Base-by-base conservation (phyloP, 2,797 vertebrate genomes). In the Sebastes kiyomatsui region DNA sequence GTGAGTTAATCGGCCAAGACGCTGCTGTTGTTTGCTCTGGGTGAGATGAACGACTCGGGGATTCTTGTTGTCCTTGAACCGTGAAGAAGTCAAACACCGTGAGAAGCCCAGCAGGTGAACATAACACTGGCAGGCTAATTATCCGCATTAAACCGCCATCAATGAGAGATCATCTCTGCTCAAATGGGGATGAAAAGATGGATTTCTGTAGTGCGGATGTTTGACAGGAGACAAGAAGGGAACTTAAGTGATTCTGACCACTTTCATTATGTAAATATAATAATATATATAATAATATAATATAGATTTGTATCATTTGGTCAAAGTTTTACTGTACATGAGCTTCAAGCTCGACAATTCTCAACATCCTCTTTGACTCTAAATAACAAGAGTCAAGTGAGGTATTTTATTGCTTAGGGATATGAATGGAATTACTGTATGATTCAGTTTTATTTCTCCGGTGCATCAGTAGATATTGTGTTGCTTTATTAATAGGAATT, bases 1-100 rank as follows among this genome's bases (percentile, higher is more conserved):
- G 98, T 99, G 92, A 98, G 97, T 92, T 77, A 13, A 77, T 79
- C 23, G 56, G 46, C 23, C 4, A 7, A 33, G 27, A 49, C 5
- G 3, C n/a, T 23, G 20, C 25, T 30, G 54, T 38, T 46, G 18
- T 67, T 62, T 70, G 49, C 70, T 58, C 55, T 64, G 27, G 14
- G 35, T 56, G 56, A 62, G 25, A 30, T 30, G n/a, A 60, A 20
- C 2, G 1, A 5, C 49, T 52, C 49, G 3, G 20, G 49, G 20
- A 9, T 25, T 33, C 7, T 8, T 23, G 6, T 7, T 68, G 68
- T 82, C 71, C 35, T 75, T 81, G 55, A 80, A 72, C 13, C 20
- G 30, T 6, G 13, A 64, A 54, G 28, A 28, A 49, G 64, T 67
- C 25, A n/a, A 61, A 76, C n/a, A 64, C 13, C 3, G 5, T 22